Percentiles rank a stretch among this genome's conserved stretches.
Conservation (phyloP, 2,113 vertebrate species). For the Micromys minutus region DNA sequence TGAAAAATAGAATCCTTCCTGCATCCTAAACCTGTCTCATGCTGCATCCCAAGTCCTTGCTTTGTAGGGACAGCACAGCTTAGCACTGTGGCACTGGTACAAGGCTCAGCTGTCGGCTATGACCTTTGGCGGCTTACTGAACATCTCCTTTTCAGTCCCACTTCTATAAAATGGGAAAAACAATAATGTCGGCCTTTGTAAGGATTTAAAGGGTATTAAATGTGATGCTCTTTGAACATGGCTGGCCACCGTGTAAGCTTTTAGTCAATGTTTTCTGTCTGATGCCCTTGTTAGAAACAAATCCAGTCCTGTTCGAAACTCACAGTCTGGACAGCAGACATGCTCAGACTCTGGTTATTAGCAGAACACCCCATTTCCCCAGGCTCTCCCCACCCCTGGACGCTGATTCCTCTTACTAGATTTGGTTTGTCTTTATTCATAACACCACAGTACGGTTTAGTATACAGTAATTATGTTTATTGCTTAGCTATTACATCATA, state of each 20-base stretch:
- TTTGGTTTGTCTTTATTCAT: background rate
- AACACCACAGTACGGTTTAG: background rate
- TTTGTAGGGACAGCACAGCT: background rate
- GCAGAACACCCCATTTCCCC: background rate
- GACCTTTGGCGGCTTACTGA: background rate
- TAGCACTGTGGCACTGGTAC: background rate
- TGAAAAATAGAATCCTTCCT: background rate
- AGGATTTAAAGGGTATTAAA: background rate
- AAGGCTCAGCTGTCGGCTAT: background rate
- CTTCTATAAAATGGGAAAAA: constrained; percentile 12
- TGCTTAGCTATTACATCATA: background rate
- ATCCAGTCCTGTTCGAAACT: background rate
- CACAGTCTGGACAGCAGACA: background rate
- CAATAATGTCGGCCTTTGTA: constrained; percentile 5
- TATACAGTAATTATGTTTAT: background rate
- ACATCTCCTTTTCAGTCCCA: background rate
- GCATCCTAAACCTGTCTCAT: background rate
- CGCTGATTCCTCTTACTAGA: background rate
- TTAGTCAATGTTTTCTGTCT: constrained; percentile 20
- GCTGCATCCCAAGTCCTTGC: background rate
- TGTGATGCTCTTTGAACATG: background rate
- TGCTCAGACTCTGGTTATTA: background rate
- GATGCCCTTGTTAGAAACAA: background rate
- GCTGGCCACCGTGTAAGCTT: background rate
- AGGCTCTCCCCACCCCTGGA: background rate